Evolutionary conservation across 2,113 vertebrate genomes (phyloP), one percentile per base, ranked within the genome.

Genomic region (Salvelinus fontinalis): DNA sequence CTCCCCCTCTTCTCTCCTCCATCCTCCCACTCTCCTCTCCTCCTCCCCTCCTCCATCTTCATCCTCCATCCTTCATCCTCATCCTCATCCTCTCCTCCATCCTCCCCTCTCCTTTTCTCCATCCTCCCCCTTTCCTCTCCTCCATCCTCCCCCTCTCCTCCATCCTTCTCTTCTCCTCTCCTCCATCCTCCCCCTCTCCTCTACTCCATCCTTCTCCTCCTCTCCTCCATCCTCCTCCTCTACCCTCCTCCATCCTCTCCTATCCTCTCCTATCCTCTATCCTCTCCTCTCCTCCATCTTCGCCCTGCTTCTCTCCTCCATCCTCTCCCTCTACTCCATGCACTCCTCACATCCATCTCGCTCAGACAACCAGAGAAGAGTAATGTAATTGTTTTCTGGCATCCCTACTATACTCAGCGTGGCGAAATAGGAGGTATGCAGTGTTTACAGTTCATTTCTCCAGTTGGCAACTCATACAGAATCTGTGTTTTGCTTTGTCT

Each of bases 321-420:
- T 16, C 44, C 64, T 27, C 69, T 1, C 26, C 65, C 75, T 76
- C 71, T 79, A 70, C 57, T 65, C 65, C 44, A 64, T 75, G 75
- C 74, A 73, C 78, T 77, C 71, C 80, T 75, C 70, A 81, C 77
- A 44, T 51, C 14, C 68, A 71, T 70, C 60, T 75, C 79, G 79
- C 83, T 16, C 51, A 54, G 51, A 54, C 14, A 54, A 54, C 16
- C 51, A 54, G 12, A 5, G 51, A 80, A 86, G 80, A 90, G 84
- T 80, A 85, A 89, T 83, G 78, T 31, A 87, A 86, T 86, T 86
- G 80, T 88, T 84, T 84, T 86, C 84, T 89, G 89, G 83, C 90
- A 66, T 80, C 79, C 76, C n/a, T 24, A 11, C 31, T 24, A 16
- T 67, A 79, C 62, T 70, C 24, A 11, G 74, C 77, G 74, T 71